Conservation (phyloP, 2,888 invertebrate species). For the Lepidochitona cinerea region DNA sequence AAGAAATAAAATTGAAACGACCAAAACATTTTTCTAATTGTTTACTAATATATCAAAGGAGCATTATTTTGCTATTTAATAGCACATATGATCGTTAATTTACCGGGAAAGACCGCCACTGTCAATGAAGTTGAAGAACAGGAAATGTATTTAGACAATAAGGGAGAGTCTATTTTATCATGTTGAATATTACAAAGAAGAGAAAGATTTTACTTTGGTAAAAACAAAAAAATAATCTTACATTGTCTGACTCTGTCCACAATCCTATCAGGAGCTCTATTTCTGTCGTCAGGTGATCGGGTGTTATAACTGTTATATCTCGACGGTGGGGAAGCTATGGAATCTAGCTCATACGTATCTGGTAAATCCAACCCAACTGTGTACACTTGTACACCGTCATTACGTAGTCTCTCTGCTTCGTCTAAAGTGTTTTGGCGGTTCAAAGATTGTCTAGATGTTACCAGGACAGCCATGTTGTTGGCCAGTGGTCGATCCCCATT, state of each 20-base stretch:
- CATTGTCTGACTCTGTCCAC: background rate
- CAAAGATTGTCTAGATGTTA: conserved; percentile 41
- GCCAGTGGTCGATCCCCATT: conserved; percentile 53
- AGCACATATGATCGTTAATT: too few relatives aligned
- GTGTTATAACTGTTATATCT: background rate
- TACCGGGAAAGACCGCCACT: too few relatives aligned
- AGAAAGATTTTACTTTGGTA: too few relatives aligned
- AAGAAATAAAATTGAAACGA: too few relatives aligned
- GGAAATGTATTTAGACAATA: too few relatives aligned
- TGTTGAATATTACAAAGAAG: too few relatives aligned
- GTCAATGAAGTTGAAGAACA: too few relatives aligned
- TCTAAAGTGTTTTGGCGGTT: background rate
- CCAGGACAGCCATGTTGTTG: conserved; percentile 47
- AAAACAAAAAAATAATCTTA: too few relatives aligned
- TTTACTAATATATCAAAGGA: too few relatives aligned
- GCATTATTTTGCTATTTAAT: too few relatives aligned
- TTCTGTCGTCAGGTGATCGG: background rate
- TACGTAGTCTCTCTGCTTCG: background rate
- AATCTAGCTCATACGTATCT: background rate
- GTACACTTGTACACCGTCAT: background rate
- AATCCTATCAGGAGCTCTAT: background rate
- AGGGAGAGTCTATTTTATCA: too few relatives aligned
- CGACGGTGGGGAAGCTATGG: background rate
- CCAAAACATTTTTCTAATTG: too few relatives aligned
- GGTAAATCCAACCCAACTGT: background rate